phyloP scores from a whole-genome alignment of 1,140 invertebrate species.

The Drosophila fuyamai region DNA sequence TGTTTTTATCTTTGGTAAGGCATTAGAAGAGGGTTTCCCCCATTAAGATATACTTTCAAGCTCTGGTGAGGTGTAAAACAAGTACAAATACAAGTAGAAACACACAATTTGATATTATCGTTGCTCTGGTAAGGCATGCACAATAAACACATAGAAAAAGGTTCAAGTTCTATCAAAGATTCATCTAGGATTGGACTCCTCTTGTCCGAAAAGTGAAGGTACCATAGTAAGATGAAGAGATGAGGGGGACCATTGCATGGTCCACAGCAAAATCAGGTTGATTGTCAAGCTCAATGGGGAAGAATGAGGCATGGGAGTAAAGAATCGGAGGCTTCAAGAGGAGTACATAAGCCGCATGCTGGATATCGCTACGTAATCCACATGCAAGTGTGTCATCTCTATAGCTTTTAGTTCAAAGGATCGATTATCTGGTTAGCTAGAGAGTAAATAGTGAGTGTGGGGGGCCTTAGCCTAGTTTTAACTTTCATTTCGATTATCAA shows the following conservation, averaged over 20 bases:
- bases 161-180: slow-evolving; percentile 7
- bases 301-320: not conserved
- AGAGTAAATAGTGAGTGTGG: slow-evolving; percentile 6
- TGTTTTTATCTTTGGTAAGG: slow-evolving; percentile 17
- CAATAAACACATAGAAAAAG: slow-evolving; percentile 6
- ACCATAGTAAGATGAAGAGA: not conserved
- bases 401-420: not conserved
- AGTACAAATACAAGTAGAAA: slow-evolving; percentile 8
- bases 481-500: slow-evolving; percentile 49
- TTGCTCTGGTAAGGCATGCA: slow-evolving; percentile 7
- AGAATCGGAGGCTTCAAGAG: not conserved
- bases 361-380: not conserved
- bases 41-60: slow-evolving; percentile 35
- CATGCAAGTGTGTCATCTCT: slow-evolving; percentile 1
- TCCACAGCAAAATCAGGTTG: slow-evolving; percentile 32
- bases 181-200: not conserved
- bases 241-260: slow-evolving; percentile 23
- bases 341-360: slow-evolving; percentile 20
- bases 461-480: not conserved
- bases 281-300: slow-evolving; percentile 38
- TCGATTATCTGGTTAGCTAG: slow-evolving; percentile 1
- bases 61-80: slow-evolving; percentile 13
- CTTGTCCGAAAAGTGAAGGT: not conserved
- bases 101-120: slow-evolving; percentile 5
- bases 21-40: not conserved